Evolutionary conservation across 2,113 vertebrate species (phyloP).

Genomic region (Boleophthalmus pectinirostris): DNA sequence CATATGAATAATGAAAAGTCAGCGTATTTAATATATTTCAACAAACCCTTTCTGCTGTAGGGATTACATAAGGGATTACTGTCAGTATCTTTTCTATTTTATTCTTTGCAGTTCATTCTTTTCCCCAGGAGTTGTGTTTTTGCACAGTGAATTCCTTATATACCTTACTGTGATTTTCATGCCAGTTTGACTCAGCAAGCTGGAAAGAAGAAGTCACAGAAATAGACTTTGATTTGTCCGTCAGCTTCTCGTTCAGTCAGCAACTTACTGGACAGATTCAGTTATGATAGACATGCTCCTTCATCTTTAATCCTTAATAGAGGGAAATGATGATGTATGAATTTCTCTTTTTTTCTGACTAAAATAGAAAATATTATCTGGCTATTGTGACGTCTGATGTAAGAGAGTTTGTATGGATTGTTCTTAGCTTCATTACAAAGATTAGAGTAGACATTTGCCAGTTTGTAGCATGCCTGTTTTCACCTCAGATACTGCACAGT

Average conservation of each 20-base stretch:
- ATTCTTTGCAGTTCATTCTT: neutral
- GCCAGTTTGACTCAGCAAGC: conserved; percentile 12
- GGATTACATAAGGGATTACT: neutral
- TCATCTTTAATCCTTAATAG: neutral
- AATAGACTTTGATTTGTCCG: conserved; percentile 1
- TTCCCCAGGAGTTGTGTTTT: neutral
- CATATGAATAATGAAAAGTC: neutral
- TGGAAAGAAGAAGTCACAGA: neutral
- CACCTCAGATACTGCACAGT: conserved; percentile 8
- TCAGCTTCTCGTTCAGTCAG: conserved; percentile 11
- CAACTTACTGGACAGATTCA: neutral
- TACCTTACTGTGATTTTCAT: neutral
- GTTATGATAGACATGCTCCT: neutral
- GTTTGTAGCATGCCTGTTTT: conserved; percentile 20
- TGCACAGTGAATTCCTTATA: neutral
- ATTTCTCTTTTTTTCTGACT: neutral
- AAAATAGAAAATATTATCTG: neutral
- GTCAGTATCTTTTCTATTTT: neutral
- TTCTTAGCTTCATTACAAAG: conserved; percentile 30
- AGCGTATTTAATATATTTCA: neutral
- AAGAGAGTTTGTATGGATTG: conserved; percentile 21
- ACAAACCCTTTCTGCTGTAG: neutral
- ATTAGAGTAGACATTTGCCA: conserved; percentile 23
- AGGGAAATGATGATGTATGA: conserved; percentile 4
- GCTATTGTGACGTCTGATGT: conserved; percentile 5